These are phyloP conservation scores for Piprites chloris DNA, from an alignment of 2,113 vertebrate genomes.

Conservation along the genomic window DNA sequence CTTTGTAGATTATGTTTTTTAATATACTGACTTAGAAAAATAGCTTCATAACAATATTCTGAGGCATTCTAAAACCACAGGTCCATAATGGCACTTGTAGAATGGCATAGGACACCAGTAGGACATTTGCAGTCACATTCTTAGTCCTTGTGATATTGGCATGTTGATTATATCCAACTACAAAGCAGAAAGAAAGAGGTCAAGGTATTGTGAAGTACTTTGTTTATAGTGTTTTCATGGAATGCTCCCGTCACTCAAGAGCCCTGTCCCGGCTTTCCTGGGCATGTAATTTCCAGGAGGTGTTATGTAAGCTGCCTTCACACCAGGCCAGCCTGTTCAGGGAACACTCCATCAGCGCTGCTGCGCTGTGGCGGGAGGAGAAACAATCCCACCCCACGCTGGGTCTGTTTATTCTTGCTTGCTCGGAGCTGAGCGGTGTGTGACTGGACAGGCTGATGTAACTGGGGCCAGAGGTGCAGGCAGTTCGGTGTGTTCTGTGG, in stretches of 20 bases:
- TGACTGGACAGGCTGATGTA: not conserved
- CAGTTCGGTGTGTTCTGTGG: not conserved
- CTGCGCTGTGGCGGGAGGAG: not conserved
- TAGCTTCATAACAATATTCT: not conserved
- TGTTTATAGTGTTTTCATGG: not conserved
- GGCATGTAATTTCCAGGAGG: not conserved
- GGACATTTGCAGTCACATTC: not conserved
- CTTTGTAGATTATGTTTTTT: not conserved
- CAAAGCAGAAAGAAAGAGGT: not conserved
- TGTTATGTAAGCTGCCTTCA: not conserved
- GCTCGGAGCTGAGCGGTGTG: not conserved
- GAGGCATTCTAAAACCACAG: not conserved
- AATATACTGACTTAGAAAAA: not conserved
- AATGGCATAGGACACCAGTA: not conserved
- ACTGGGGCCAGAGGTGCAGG: not conserved
- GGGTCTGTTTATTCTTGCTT: not conserved
- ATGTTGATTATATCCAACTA: not conserved
- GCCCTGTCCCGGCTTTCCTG: not conserved
- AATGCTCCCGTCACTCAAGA: not conserved
- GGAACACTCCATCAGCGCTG: not conserved
- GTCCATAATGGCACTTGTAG: not conserved
- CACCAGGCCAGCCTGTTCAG: accelerated
- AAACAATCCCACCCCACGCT: not conserved
- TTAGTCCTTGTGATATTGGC: not conserved
- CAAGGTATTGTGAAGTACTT: not conserved